Conservation (phyloP, 2,888 invertebrate species). For the Mongoloraphidia duomilia region DNA sequence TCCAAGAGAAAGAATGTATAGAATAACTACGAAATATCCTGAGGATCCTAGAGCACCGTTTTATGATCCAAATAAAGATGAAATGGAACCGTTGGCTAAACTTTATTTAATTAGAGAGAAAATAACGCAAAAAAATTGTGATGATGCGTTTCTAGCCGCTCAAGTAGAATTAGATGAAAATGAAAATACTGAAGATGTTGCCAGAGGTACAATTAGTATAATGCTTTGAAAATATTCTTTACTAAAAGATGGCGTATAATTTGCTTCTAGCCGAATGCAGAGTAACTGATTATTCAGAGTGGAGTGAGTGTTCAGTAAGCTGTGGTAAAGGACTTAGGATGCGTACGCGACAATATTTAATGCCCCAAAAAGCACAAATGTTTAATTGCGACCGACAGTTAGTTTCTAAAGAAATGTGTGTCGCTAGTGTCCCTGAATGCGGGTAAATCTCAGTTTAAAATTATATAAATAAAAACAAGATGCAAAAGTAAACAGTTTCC, state of each 20-base stretch:
- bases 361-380: slow-evolving; percentile 58
- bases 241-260: neutral
- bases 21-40: slow-evolving; percentile 81
- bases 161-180: slow-evolving; percentile 49
- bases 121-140: slow-evolving; percentile 60
- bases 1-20: slow-evolving; percentile 72
- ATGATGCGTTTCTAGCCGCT: slow-evolving; percentile 43
- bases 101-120: slow-evolving; percentile 63
- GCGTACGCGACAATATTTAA: slow-evolving; percentile 55
- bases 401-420: slow-evolving; percentile 82
- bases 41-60: slow-evolving; percentile 88
- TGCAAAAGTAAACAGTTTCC: neutral
- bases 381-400: slow-evolving; percentile 57
- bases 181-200: slow-evolving; percentile 53
- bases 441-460: slow-evolving; percentile 30
- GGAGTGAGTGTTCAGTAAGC: slow-evolving; percentile 69
- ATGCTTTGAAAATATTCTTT: neutral
- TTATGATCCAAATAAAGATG: slow-evolving; percentile 52
- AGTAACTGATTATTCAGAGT: slow-evolving; percentile 57
- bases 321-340: slow-evolving; percentile 81
- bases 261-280: slow-evolving; percentile 58
- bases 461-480: slow-evolving; percentile 5
- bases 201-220: slow-evolving; percentile 37
- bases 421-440: slow-evolving; percentile 59
- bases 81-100: slow-evolving; percentile 73